These are phyloP conservation scores for Atta texana DNA, from an alignment of 1,140 invertebrate species.

Conservation along the genomic window DNA sequence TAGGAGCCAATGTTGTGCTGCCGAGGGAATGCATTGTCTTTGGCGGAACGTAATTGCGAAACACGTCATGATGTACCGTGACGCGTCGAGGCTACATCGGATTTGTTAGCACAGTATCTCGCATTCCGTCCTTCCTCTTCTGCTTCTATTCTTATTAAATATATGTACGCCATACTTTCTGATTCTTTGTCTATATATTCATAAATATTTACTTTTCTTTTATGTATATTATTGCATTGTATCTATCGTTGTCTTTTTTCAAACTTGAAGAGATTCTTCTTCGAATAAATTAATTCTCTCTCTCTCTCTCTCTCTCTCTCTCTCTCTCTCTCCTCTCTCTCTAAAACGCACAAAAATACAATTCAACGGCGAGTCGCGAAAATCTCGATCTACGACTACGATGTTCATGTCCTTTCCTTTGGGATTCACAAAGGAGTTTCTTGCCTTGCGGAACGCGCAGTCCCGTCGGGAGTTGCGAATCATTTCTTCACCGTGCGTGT, in stretches of 20 bases:
- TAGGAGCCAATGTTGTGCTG: slow-evolving; percentile 29
- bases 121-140: slow-evolving; percentile 17
- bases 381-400: neutral
- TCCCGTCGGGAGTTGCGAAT: slow-evolving; percentile 31
- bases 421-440: slow-evolving; percentile 23
- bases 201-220: neutral
- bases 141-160: neutral
- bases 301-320: neutral
- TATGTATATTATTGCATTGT: neutral
- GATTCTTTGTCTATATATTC: neutral
- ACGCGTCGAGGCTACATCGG: neutral
- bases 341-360: slow-evolving; percentile 11
- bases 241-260: neutral
- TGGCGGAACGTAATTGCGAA: slow-evolving; percentile 53
- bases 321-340: neutral
- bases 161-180: neutral
- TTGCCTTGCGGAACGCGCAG: slow-evolving; percentile 12
- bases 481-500: slow-evolving; percentile 34
- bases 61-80: neutral
- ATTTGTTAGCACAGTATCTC: neutral
- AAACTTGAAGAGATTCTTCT: neutral
- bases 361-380: slow-evolving; percentile 29
- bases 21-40: slow-evolving; percentile 49
- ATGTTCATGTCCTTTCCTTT: neutral
- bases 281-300: neutral